Base-by-base conservation (phyloP, 2,888 invertebrate genomes). In the Catocala sponsa region DNA sequence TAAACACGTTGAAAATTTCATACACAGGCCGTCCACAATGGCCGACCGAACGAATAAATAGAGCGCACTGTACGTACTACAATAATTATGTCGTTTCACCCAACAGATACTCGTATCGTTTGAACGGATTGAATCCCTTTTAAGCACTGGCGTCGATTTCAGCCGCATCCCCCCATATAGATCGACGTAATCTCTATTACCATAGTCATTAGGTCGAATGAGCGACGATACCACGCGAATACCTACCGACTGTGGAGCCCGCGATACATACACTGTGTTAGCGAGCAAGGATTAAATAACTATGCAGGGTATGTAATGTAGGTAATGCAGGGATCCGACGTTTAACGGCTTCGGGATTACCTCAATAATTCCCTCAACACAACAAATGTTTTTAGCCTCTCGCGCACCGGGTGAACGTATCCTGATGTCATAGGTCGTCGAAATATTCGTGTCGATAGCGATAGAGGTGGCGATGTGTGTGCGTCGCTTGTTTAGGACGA, bases 321-420 rank as follows among this genome's bases (percentile, higher is more conserved):
- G 88, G 87, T 92, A 94, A 92, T 91, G 83, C 91, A 87, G 89
- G 92, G 91, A 91, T 91, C 88, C 90, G 86, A 86, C 90, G 86
- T 89, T 92, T 90, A 91, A 91, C 91, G 94, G 93, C 92, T 93
- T 93, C 92, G 72, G 93, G 93, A 92, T 94, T 93, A 94, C 91
- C 87, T 87, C 86, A 85, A 86, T 92, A 92, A 92, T 90, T 81
- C 91, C 89, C 85, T 87, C 83, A 86, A 89, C 91, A 88, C 89
- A 91, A 91, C 92, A 91, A 92, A 92, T 92, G 92, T 91, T 92
- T 91, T 91, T 90, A 88, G 87, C 86, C 84, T 81, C 82, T 73
- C 65, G 77, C 68, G 73, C 46, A 46, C 38, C 68, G 76, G 75
- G 74, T 70, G 77, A 73, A 70, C 42, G 68, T 66, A 54, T 54